Base-by-base conservation (phyloP, 2,113 vertebrate genomes). In the Pangasianodon gigas region DNA sequence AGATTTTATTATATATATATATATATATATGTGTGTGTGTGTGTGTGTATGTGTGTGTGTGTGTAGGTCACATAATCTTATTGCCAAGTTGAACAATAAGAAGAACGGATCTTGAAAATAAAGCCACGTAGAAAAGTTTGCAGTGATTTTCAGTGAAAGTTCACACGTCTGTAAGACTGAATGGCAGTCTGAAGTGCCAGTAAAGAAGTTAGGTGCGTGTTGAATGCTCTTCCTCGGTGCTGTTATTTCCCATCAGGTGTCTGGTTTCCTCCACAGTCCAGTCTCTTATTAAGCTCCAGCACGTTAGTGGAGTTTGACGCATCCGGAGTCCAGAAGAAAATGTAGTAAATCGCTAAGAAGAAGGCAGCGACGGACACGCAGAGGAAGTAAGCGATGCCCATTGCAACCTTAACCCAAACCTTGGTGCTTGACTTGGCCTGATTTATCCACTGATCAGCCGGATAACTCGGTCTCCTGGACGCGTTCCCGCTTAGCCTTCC, bases 331-430 rank as follows among this genome's bases (percentile, higher is more conserved):
- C 97, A 98, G 94, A 97, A 97, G 24, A 97, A 92, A 13, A 96
- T 96, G 48, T 98, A 98, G 91, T 97, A 98, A n/a, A 98, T 95
- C 0, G 96, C 97, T 87, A 98, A 94, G 56, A 97, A 93, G 92
- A 97, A 96, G 0, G 97, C 96, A 2, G 96, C 96, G 92, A 97
- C 89, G 19, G 97, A 98, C 81, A 98, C 97, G 92, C 97, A 96
- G 54, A 98, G 92, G 89, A 97, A 97, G 93, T 97, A 97, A 0
- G 96, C 95, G 71, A 96, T 95, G 0, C 97, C 96, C 75, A 97
- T 97, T 2, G 96, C 97, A 88, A 98, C 95, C 92, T 97, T 97
- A 85, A 98, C 94, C 97, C 97, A 98, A 24, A 97, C 95, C 89
- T 95, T 96, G 41, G 95, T 96, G 51, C 95, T 95, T 92, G 95